These are phyloP conservation scores for Nephila pilipes DNA, from an alignment of 1,140 invertebrate genomes.

Conservation along the genomic window DNA sequence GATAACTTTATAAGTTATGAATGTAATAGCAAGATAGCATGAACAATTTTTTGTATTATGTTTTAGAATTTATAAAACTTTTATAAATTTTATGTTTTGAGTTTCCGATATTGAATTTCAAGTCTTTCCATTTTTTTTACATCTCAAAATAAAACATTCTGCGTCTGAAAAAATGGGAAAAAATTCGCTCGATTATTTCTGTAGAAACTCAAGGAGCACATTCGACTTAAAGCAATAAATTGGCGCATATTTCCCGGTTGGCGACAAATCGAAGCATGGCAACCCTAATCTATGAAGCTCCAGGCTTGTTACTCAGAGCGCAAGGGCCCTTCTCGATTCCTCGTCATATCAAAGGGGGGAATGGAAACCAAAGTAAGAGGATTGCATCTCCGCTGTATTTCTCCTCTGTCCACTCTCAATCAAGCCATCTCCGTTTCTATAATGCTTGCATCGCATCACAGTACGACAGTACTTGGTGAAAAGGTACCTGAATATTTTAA, in stretches of 20 bases:
- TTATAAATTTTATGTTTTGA: too few relatives aligned
- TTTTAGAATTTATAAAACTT: too few relatives aligned
- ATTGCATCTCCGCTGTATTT: background rate
- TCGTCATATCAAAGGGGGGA: conserved; percentile 39
- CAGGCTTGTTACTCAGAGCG: background rate
- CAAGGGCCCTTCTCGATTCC: conserved; percentile 1
- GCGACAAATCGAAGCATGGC: conserved; percentile 25
- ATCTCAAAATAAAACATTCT: background rate
- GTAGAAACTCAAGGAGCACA: background rate
- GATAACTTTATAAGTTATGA: too few relatives aligned
- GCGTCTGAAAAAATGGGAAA: background rate
- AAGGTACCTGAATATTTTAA: conserved; percentile 16
- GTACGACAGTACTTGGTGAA: background rate
- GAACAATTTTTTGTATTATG: too few relatives aligned
- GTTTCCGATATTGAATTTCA: too few relatives aligned
- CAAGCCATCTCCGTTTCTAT: background rate
- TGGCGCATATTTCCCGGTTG: background rate
- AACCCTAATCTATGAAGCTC: conserved; percentile 46
- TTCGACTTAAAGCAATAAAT: background rate
- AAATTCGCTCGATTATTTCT: background rate
- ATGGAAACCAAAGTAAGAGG: conserved; percentile 51
- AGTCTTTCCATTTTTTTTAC: too few relatives aligned
- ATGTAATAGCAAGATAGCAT: too few relatives aligned
- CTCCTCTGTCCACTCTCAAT: conserved; percentile 1
- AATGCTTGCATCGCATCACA: background rate